A percentile compares a stretch with the other conserved stretches of the same genome.
Conservation (phyloP, 2,888 invertebrate genomes). For the Agrotis segetum region DNA sequence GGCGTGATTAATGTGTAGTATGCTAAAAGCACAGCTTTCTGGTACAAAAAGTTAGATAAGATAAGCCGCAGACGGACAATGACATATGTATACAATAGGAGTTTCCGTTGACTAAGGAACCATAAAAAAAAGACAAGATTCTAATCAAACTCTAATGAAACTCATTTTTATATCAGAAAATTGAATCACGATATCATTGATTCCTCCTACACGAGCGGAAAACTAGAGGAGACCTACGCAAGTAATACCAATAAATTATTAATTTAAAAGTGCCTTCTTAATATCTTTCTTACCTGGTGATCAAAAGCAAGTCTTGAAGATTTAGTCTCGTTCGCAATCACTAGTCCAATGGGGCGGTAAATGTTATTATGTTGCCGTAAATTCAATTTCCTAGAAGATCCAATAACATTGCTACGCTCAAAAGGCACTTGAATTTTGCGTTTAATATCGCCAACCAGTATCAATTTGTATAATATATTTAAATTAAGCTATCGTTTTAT, state of each 20-base stretch:
- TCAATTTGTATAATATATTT: slow-evolving; percentile 55
- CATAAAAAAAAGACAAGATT: neutral
- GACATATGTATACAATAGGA: too few species aligned
- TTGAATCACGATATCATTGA: neutral
- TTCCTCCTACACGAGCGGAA: neutral
- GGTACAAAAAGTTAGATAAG: too few species aligned
- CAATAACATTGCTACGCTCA: slow-evolving; percentile 47
- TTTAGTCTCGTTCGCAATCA: slow-evolving; percentile 27
- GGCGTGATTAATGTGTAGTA: too few species aligned
- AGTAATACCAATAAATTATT: slow-evolving; percentile 8
- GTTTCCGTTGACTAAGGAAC: neutral
- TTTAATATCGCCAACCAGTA: slow-evolving; percentile 53
- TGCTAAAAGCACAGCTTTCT: too few species aligned
- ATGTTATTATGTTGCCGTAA: slow-evolving; percentile 48
- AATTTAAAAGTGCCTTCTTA: slow-evolving; percentile 1
- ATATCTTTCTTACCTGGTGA: slow-evolving; percentile 17
- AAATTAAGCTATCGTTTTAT: slow-evolving; percentile 49
- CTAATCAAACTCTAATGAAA: neutral
- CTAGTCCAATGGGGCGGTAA: slow-evolving; percentile 42
- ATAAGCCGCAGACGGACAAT: too few species aligned
- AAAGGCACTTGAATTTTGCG: slow-evolving; percentile 56
- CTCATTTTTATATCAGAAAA: neutral
- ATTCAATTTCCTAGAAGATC: slow-evolving; percentile 56
- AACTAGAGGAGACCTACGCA: neutral
- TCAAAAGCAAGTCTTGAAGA: slow-evolving; percentile 27